Percentiles rank a stretch among this genome's conserved stretches.
phyloP scores from a whole-genome alignment of 2,888 invertebrate species.

The Cerastoderma edule region DNA sequence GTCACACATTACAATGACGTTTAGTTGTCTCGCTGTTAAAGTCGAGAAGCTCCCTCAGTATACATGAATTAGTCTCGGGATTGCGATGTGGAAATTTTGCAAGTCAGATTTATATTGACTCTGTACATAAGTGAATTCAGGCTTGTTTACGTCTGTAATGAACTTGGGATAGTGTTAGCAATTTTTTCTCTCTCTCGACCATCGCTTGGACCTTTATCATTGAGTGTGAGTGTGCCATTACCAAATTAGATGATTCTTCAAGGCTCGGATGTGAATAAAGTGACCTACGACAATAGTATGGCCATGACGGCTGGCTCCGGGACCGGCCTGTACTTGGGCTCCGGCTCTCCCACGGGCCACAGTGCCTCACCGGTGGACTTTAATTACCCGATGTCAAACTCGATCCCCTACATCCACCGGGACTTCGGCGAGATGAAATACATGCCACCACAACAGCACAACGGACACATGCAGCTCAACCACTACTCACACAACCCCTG shows the following conservation, averaged over 20 bases:
- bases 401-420: slow-evolving; percentile 76
- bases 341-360: slow-evolving; percentile 91
- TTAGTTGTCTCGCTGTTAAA: slow-evolving; percentile 72
- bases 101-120: slow-evolving; percentile 67
- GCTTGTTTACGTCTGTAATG: slow-evolving; percentile 55
- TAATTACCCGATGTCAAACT: slow-evolving; percentile 81
- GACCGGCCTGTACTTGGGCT: slow-evolving; percentile 89
- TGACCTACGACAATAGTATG: slow-evolving; percentile 50
- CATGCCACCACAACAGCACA: slow-evolving; percentile 91
- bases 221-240: slow-evolving; percentile 26
- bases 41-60: slow-evolving; percentile 68
- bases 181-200: slow-evolving; percentile 17
- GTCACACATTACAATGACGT: slow-evolving; percentile 73
- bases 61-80: slow-evolving; percentile 87
- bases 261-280: slow-evolving; percentile 49
- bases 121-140: slow-evolving; percentile 56
- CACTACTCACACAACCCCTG: slow-evolving; percentile 89
- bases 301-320: slow-evolving; percentile 95
- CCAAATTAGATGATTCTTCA: slow-evolving; percentile 56
- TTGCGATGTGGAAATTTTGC: slow-evolving; percentile 73
- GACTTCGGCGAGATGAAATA: slow-evolving; percentile 73
- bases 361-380: slow-evolving; percentile 85
- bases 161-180: slow-evolving; percentile 43
- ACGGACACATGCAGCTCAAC: slow-evolving; percentile 71
- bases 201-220: slow-evolving; percentile 27